A percentile compares a stretch with the other conserved stretches of the same genome.
phyloP scores from a whole-genome alignment of 2,113 vertebrate species.

The Agelaius phoeniceus region DNA sequence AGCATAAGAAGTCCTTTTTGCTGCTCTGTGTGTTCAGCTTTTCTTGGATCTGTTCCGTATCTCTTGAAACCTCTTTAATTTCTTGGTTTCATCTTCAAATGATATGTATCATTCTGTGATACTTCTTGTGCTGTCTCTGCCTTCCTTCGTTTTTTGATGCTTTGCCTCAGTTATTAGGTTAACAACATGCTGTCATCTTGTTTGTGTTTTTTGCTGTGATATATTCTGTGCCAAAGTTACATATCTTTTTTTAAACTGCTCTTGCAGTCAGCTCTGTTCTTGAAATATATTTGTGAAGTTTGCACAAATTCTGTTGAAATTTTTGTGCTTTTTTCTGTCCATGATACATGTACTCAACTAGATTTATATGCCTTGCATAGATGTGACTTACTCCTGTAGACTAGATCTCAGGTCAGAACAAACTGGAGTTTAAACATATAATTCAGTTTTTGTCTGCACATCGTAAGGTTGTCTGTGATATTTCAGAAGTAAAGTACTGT shows the following conservation, averaged over 20 bases:
- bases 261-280: neutral
- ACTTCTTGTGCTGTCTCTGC: neutral
- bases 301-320: neutral
- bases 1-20: neutral
- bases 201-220: neutral
- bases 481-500: neutral
- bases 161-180: neutral
- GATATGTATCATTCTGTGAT: neutral
- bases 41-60: neutral
- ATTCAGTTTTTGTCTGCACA: neutral
- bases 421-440: neutral
- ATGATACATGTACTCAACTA: fast-evolving
- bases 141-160: neutral
- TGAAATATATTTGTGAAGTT: neutral
- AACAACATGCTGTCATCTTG: neutral
- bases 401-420: neutral
- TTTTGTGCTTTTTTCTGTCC: neutral
- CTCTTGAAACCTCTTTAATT: neutral
- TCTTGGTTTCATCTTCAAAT: conserved; percentile 2
- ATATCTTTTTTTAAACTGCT: neutral
- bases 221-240: neutral
- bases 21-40: neutral
- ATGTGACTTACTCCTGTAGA: neutral
- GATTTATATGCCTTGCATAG: neutral
- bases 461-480: neutral